Evolutionary conservation across 2,888 invertebrate species (phyloP), one percentile per base, ranked within the genome.

Genomic region (Sclerodermus sp.): DNA sequence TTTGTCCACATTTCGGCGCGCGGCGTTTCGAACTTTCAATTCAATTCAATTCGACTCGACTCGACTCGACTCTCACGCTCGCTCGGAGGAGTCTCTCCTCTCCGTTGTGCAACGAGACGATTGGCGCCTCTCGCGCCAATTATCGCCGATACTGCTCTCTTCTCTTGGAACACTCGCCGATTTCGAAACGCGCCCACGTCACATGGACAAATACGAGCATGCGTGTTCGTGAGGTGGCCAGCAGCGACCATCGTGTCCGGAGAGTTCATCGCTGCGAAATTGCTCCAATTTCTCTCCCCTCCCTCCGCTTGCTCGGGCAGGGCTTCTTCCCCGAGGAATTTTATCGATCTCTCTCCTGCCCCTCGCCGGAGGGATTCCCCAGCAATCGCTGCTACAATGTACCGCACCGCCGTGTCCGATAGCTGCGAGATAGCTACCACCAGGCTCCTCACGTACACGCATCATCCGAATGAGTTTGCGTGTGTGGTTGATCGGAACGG

Each of bases 1-100:
- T 68, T 73, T 76, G 76, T 72, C 74, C 76, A 75, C 74, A 66
- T 57, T 52, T 64, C 66, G 57, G 62, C 62, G 54, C 55, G 62
- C 60, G 57, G 62, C 64, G 59, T 64, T 63, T 63, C 62, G 58
- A 62, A 42, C n/a, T n/a, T n/a, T n/a, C 23, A 23, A 23, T 23
- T n/a, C 23, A 23, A 23, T 23, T 23, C 8, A 23, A 5, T 23
- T 23, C 8, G 4, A 5, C 23, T 23, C 23, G 3, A 5, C 23
- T 8, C 23, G 3, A 5, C 23, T 8, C 8, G 4, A 3, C 23
- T 23, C 8, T 23, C 23, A 23, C 23, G 8, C 23, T 23, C 23
- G 23, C 4, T 23, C 23, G n/a, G n/a, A 58, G 44, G 13, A 42
- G 42, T 37, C 42, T 38, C 23, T 40, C 18, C 36, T 14, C 29